A percentile compares a stretch with the other conserved stretches of the same genome.
These are phyloP conservation scores for Tenrec ecaudatus DNA, from an alignment of 2,113 vertebrate species.

Conservation along the genomic window DNA sequence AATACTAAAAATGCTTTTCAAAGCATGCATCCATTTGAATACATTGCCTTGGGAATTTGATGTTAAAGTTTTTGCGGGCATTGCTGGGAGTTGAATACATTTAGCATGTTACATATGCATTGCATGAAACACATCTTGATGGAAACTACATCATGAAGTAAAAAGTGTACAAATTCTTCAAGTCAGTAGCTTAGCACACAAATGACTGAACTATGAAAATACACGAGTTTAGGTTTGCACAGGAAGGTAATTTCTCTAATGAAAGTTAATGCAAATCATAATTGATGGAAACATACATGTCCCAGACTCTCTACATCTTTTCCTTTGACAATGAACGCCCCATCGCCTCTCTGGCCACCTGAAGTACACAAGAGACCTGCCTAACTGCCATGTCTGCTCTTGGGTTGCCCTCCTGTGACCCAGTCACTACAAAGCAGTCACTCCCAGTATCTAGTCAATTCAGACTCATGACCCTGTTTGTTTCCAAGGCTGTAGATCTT, in stretches of 20 bases:
- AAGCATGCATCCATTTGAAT: constrained; percentile 51
- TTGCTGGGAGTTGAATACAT: neutral
- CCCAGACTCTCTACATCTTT: neutral
- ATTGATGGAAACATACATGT: neutral
- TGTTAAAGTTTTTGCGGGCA: neutral
- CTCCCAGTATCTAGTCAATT: neutral
- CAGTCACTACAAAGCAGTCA: too few species aligned
- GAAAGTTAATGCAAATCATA: neutral
- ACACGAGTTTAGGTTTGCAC: neutral
- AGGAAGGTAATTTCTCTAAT: neutral
- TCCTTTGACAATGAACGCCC: neutral
- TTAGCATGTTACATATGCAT: neutral
- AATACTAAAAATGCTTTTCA: constrained; percentile 54
- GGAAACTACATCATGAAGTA: neutral
- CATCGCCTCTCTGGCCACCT: neutral
- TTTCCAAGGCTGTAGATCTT: too few species aligned
- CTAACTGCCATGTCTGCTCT: neutral
- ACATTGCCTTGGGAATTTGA: neutral
- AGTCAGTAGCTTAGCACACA: neutral
- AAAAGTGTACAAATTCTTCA: neutral
- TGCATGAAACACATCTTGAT: neutral
- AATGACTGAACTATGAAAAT: neutral
- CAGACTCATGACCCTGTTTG: too few species aligned
- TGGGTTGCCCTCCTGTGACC: neutral
- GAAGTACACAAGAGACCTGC: neutral